Evolutionary conservation across 2,797 vertebrate genomes (phyloP).

Genomic region (Lithobates sylvaticus): DNA sequence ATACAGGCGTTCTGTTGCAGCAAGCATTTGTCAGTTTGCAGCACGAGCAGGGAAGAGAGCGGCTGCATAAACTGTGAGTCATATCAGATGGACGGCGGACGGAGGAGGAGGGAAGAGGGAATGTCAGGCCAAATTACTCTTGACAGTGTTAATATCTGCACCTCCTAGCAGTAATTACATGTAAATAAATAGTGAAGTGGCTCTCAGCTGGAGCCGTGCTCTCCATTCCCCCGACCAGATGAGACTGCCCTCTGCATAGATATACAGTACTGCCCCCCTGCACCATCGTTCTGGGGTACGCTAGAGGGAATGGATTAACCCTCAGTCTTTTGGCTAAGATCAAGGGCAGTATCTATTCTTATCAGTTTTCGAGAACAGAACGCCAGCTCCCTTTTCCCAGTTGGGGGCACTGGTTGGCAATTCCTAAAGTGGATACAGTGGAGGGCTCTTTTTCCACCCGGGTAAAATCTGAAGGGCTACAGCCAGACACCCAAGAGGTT

Average conservation of each 20-base stretch:
- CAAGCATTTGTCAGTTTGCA: neutral
- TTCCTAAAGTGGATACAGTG: too few relatives aligned
- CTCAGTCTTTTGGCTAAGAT: too few relatives aligned
- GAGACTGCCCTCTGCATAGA: constrained; percentile 72
- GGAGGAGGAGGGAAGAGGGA: constrained; percentile 88
- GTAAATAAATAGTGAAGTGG: constrained; percentile 99
- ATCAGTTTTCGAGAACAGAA: too few relatives aligned
- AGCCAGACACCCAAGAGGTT: too few relatives aligned
- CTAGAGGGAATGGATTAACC: constrained; percentile 4
- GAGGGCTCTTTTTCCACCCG: too few relatives aligned
- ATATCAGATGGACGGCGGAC: constrained; percentile 32
- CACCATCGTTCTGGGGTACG: neutral
- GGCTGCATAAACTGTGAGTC: neutral
- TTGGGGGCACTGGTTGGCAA: too few relatives aligned
- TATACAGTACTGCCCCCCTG: neutral
- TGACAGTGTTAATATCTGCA: constrained; percentile 99
- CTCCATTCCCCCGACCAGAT: constrained; percentile 86
- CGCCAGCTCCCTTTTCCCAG: too few relatives aligned
- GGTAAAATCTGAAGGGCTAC: too few relatives aligned
- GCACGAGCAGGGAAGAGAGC: neutral
- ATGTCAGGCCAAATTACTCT: constrained; percentile 99
- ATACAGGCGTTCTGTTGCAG: too few relatives aligned
- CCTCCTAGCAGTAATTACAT: constrained; percentile 99
- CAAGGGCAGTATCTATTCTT: too few relatives aligned
- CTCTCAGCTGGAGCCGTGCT: constrained; percentile 93